Conservation (phyloP, 2,888 invertebrate genomes). For the Masnerella sp. region DNA sequence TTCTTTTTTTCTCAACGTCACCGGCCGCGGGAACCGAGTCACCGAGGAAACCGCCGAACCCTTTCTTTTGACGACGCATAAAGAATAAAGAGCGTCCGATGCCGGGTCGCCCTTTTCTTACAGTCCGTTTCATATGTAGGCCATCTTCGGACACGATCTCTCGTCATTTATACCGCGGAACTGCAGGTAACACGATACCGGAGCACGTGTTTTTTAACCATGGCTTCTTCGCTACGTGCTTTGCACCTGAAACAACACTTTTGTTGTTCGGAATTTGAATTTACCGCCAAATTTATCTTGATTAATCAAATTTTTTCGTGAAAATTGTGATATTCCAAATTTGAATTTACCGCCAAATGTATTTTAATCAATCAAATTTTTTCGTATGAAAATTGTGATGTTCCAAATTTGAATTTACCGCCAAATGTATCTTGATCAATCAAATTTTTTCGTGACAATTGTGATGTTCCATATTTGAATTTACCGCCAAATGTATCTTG, state of each 20-base stretch:
- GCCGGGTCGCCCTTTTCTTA: constrained; percentile 70
- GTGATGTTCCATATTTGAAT: neutral
- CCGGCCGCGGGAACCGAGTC: constrained; percentile 56
- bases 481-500: neutral
- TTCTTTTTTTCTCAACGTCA: too few species aligned
- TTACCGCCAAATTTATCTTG: neutral
- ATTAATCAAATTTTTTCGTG: neutral
- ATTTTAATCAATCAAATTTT: neutral
- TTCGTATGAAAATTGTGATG: too few species aligned
- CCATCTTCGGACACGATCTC: constrained; percentile 73
- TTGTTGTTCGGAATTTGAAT: neutral
- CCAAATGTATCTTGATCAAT: neutral
- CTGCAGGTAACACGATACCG: constrained; percentile 59
- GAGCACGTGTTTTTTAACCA: constrained; percentile 55
- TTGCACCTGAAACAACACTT: neutral
- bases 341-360: neutral
- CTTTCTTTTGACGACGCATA: constrained; percentile 52
- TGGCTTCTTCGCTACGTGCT: neutral
- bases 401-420: neutral
- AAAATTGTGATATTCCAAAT: neutral
- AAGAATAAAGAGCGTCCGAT: constrained; percentile 62
- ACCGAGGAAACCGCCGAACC: constrained; percentile 55
- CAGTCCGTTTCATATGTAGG: constrained; percentile 72
- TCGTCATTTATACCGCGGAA: constrained; percentile 67
- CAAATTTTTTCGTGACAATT: neutral